Conservation (phyloP, 2,113 vertebrate genomes). For the Chionodraco myersi region DNA sequence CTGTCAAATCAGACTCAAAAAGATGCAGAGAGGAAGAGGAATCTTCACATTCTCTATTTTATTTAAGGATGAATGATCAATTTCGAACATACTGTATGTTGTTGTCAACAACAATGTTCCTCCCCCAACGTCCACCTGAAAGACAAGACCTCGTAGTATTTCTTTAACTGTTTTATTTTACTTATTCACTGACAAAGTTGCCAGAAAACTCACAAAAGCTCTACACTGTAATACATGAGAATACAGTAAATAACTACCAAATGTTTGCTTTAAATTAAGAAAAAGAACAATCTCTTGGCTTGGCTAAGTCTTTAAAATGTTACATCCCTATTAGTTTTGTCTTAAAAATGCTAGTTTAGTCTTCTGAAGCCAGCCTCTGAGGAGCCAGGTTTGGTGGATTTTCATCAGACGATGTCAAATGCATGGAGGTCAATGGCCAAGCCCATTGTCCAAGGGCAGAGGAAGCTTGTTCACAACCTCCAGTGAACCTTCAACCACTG, state of each 20-base stretch:
- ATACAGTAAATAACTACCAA: neutral
- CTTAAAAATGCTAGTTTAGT: too few species aligned
- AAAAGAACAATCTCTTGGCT: neutral
- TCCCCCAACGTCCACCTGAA: neutral
- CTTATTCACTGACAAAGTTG: neutral
- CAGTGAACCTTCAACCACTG: neutral
- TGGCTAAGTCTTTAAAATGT: neutral
- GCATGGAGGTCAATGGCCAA: neutral
- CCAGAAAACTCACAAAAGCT: neutral
- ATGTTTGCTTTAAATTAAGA: neutral
- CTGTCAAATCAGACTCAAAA: neutral
- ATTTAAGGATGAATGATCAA: neutral
- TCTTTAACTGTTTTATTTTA: slow-evolving; percentile 4
- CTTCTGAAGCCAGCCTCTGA: too few species aligned
- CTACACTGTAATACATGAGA: neutral
- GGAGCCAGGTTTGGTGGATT: neutral
- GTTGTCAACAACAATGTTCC: neutral
- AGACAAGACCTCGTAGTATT: neutral
- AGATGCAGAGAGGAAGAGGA: too few species aligned
- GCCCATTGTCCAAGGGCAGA: neutral
- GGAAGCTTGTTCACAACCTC: slow-evolving; percentile 8
- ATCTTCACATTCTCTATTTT: too few species aligned
- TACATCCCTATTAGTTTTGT: too few species aligned
- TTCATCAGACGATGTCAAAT: neutral
- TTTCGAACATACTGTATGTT: neutral